Evolutionary conservation across 2,113 vertebrate species (phyloP).

Genomic region (Dryoscopus gambensis): DNA sequence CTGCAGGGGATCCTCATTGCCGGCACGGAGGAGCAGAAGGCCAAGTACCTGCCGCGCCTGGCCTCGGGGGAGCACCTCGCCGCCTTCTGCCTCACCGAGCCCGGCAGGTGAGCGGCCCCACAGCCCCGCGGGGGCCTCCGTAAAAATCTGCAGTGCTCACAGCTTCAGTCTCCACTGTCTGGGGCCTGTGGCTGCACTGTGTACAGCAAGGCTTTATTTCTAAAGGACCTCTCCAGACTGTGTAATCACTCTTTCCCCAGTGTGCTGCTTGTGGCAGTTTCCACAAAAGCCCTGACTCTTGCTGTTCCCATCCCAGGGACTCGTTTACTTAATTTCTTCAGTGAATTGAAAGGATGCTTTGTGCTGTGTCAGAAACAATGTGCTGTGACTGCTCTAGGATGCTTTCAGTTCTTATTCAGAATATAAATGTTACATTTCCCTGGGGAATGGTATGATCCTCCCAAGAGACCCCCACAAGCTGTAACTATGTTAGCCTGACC

Average conservation of each 20-base stretch:
- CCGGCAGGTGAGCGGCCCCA: conserved; percentile 80
- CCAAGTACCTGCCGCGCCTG: conserved; percentile 89
- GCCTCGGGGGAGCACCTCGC: conserved; percentile 90
- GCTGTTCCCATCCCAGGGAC: background rate
- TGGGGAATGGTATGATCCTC: too few species aligned
- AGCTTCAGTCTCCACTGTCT: background rate
- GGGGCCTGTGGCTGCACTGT: background rate
- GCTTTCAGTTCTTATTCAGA: background rate
- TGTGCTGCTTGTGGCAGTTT: background rate
- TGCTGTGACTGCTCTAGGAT: background rate
- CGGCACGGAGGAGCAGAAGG: conserved; percentile 91
- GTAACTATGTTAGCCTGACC: too few species aligned
- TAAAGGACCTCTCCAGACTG: background rate
- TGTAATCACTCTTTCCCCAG: background rate
- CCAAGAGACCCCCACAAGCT: too few species aligned
- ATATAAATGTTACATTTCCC: too few species aligned
- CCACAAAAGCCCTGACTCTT: background rate
- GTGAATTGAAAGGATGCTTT: background rate
- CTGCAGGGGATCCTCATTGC: conserved; percentile 89
- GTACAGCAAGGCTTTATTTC: rapidly evolving
- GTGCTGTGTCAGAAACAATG: background rate
- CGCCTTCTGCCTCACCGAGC: conserved; percentile 95
- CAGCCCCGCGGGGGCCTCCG: too few species aligned
- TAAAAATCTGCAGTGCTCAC: too few species aligned
- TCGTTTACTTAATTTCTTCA: background rate